Base-by-base conservation (phyloP, 1,140 invertebrate species). In the Calliopsis andreniformis region DNA sequence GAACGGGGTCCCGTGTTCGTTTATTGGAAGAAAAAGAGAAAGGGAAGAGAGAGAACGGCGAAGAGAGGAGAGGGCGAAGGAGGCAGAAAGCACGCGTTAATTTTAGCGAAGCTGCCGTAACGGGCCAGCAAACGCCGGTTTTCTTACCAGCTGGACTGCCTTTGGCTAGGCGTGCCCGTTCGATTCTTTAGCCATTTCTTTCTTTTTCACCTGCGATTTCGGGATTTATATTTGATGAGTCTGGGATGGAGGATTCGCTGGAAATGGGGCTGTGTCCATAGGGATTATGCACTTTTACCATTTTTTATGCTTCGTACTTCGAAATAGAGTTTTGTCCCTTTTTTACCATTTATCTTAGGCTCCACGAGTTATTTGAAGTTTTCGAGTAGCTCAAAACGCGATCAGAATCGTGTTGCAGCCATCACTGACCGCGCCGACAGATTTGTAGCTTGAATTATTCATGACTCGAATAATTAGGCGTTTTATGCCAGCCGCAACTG, bases 381-480 rank as follows among this genome's bases (percentile, higher is more conserved):
- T 61, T 61, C 42, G n/a, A 47, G 20, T 8, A 32, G 32, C 7
- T 49, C 7, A 10, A 5, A 23, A 49, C 32, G n/a, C 1, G 30
- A 1, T 30, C 3, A n/a, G 25, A 30, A 14, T 47, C 70, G 35
- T 23, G 43, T 72, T 42, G 70, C 63, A 64, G 43, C 35, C 45
- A 42, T 63, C 45, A 42, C 25, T 53, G 53, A n/a, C 3, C 63
- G 53, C 47, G 39, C 53, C 63, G 82, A 43, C 72, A 58, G 76
- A 72, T 69, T 80, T 70, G 81, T 76, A 61, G 73, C 45, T 43
- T 86, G 83, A 86, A 86, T 86, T 78, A 86, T 86, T 85, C 85
- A 86, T 86, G 73, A 53, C 14, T 20, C 70, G 84, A 84, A 85
- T 86, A 85, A 85, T 86, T 84, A 86, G 83, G 58, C 79, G 61